Percentiles rank a stretch among this genome's conserved stretches.
Conservation (phyloP, 2,113 vertebrate genomes). For the Lepisosteus oculatus region DNA sequence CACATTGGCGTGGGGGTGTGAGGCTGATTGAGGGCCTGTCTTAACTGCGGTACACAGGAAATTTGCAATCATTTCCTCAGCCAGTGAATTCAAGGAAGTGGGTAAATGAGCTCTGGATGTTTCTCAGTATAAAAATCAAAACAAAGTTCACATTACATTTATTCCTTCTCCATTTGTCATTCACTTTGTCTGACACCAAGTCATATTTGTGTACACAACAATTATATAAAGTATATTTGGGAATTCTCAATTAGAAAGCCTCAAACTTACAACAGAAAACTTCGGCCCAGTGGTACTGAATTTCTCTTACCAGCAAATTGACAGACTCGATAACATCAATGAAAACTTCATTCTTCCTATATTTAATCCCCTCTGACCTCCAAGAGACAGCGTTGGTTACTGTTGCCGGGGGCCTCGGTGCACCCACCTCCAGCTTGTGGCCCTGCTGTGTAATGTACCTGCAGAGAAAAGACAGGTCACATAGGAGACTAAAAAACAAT, state of each 20-base stretch:
- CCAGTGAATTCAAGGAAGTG: constrained; percentile 43
- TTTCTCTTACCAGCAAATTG: constrained; percentile 67
- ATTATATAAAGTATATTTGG: no score
- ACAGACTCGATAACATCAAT: constrained; percentile 79
- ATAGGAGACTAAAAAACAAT: no score
- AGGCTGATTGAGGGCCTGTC: not conserved
- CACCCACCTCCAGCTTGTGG: constrained; percentile 70
- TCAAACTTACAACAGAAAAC: no score
- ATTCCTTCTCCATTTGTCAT: no score
- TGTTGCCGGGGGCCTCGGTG: constrained; percentile 71
- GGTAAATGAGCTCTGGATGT: constrained; percentile 22
- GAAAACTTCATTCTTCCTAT: constrained; percentile 78
- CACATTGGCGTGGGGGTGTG: not conserved
- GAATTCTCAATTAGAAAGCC: no score
- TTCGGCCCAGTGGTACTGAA: no score
- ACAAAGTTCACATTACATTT: not conserved
- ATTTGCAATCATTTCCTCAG: constrained; percentile 25
- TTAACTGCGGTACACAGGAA: constrained; percentile 26
- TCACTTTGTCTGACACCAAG: no score
- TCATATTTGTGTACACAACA: no score
- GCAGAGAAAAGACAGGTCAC: constrained; percentile 11
- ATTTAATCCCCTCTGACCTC: constrained; percentile 77
- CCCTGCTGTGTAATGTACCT: constrained; percentile 78
- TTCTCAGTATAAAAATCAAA: constrained; percentile 2
- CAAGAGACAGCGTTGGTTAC: constrained; percentile 77